phyloP scores from a whole-genome alignment of 2,113 vertebrate species.

The Arizona elegans region DNA sequence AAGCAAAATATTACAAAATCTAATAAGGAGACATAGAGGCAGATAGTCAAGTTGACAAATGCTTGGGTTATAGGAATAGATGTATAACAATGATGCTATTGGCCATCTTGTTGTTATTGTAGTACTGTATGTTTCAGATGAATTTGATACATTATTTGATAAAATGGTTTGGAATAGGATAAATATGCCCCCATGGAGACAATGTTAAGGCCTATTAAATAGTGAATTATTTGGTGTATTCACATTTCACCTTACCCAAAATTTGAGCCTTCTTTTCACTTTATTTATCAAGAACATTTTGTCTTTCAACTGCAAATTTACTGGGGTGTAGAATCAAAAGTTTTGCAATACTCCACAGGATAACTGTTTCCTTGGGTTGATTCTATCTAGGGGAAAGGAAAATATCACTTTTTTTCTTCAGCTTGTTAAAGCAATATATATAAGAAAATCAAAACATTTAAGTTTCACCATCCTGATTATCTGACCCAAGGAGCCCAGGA shows the following conservation, averaged over 20 bases:
- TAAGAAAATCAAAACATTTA: neutral
- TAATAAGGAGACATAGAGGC: neutral
- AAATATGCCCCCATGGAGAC: no score
- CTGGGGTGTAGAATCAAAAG: neutral
- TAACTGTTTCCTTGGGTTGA: neutral
- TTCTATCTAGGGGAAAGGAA: neutral
- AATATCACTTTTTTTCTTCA: neutral
- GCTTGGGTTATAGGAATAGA: neutral
- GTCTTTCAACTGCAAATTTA: neutral
- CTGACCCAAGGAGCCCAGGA: neutral
- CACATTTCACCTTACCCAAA: neutral
- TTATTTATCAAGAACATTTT: neutral
- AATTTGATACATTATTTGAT: neutral
- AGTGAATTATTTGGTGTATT: neutral
- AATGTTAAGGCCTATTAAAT: no score
- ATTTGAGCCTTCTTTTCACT: neutral
- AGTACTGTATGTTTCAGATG: neutral
- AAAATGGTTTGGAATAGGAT: neutral
- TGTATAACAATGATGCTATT: neutral
- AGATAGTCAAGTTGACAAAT: neutral
- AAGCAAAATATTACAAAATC: neutral
- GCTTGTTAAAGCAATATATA: neutral
- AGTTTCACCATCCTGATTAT: neutral
- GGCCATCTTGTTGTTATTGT: neutral
- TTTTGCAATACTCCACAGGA: neutral